A percentile compares a stretch with the other conserved stretches of the same genome.
Conservation (phyloP, 2,113 vertebrate genomes). For the Himantopus leucocephalus region DNA sequence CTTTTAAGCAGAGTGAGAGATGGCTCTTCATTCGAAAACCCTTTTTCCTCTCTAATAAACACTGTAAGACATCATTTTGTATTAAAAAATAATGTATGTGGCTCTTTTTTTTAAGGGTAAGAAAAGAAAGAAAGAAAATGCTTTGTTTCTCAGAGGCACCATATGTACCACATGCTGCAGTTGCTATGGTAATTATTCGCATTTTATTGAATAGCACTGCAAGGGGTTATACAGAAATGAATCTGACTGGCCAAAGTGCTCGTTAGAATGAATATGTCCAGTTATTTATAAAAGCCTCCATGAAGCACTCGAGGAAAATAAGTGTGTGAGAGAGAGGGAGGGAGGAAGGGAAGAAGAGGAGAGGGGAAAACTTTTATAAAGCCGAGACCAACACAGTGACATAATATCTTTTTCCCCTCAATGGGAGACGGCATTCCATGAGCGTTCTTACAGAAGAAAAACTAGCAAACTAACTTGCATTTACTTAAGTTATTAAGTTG, state of each 20-base stretch:
- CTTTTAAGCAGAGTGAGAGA: background rate
- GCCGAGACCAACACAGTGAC: background rate
- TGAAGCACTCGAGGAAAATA: constrained; percentile 58
- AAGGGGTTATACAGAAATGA: constrained; percentile 73
- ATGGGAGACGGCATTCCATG: background rate
- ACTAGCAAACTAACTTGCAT: background rate
- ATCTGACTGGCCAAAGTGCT: constrained; percentile 65
- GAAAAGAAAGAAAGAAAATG: constrained; percentile 48
- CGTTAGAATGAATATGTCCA: constrained; percentile 62
- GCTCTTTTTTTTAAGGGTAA: constrained; percentile 12
- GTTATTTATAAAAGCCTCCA: constrained; percentile 73
- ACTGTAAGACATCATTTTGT: constrained; percentile 59
- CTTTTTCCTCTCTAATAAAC: constrained; percentile 39
- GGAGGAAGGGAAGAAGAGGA: background rate
- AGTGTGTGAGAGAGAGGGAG: background rate
- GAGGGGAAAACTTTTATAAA: background rate
- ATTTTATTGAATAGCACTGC: constrained; percentile 76
- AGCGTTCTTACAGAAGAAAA: background rate
- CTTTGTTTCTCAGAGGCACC: constrained; percentile 75
- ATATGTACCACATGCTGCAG: constrained; percentile 70
- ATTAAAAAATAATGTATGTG: constrained; percentile 63
- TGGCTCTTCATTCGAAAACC: constrained; percentile 13
- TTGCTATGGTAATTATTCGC: constrained; percentile 82
- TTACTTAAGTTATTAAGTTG: background rate
- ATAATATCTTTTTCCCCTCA: background rate